Evolutionary conservation across 2,797 vertebrate species (phyloP).

Genomic region (Pachyuromys duprasi): DNA sequence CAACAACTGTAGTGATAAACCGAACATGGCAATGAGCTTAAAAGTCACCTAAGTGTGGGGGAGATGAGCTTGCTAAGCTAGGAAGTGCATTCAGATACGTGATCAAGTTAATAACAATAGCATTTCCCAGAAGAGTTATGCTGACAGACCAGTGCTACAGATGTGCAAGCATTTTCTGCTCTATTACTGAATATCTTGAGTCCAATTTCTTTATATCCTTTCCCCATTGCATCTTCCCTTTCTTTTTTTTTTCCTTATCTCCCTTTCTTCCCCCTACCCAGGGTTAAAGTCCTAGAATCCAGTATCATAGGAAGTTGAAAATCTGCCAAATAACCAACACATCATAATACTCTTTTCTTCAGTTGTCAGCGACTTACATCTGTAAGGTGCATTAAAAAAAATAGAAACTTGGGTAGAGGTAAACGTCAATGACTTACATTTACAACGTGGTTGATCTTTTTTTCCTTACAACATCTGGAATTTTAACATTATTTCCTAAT

Average conservation of each 20-base stretch:
- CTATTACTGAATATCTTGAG: not conserved
- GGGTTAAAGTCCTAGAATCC: not conserved
- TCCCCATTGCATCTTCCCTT: not conserved
- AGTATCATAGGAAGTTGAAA: not conserved
- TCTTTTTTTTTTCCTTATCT: not conserved
- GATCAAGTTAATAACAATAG: conserved; percentile 22
- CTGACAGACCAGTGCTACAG: not conserved
- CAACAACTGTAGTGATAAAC: not conserved
- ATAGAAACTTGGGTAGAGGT: not conserved
- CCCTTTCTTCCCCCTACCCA: not conserved
- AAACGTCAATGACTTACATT: conserved; percentile 6
- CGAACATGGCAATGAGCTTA: not conserved
- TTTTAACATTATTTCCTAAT: conserved; percentile 27
- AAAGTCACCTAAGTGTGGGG: not conserved
- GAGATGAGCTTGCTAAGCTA: conserved; percentile 16
- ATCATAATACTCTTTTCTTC: not conserved
- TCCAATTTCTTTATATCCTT: not conserved
- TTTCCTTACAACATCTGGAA: not conserved
- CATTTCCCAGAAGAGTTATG: conserved; percentile 34
- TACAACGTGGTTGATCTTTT: not conserved
- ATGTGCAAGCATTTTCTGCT: not conserved
- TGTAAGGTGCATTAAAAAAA: not conserved
- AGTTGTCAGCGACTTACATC: conserved; percentile 6
- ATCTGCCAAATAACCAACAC: not conserved
- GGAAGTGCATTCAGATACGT: conserved; percentile 46